phyloP scores from a whole-genome alignment of 2,797 vertebrate genomes.

The Scolopax bukidnonensis region DNA sequence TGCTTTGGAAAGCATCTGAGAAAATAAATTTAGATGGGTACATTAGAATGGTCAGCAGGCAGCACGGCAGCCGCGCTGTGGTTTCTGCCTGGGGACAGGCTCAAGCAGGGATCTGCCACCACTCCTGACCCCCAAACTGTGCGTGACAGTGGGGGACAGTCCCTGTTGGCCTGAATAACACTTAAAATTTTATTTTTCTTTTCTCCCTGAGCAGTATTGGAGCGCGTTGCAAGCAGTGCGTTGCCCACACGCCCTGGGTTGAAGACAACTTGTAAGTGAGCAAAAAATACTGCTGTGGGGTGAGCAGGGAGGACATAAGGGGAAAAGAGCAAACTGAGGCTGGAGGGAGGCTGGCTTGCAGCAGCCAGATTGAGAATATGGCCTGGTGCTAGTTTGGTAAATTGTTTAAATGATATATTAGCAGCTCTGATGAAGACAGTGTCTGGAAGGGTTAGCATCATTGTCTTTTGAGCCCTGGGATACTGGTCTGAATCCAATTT shows the following conservation, averaged over 20 bases:
- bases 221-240: background rate
- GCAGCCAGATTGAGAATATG: background rate
- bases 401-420: background rate
- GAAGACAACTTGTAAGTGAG: background rate
- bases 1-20: background rate
- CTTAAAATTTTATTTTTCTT: background rate
- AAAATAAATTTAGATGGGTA: background rate
- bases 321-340: background rate
- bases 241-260: background rate
- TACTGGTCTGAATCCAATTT: background rate
- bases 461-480: background rate
- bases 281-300: background rate
- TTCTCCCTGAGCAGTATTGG: background rate
- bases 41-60: background rate
- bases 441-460: slow-evolving; percentile 28
- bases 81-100: background rate
- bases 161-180: background rate
- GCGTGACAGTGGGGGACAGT: rapidly evolving
- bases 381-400: slow-evolving; percentile 10
- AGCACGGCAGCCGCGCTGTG: background rate
- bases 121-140: background rate
- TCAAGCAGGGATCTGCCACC: background rate
- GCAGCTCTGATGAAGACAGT: background rate
- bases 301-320: background rate
- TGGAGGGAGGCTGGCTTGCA: background rate